phyloP scores from a whole-genome alignment of 2,113 vertebrate genomes.

The Tringa solitaria region DNA sequence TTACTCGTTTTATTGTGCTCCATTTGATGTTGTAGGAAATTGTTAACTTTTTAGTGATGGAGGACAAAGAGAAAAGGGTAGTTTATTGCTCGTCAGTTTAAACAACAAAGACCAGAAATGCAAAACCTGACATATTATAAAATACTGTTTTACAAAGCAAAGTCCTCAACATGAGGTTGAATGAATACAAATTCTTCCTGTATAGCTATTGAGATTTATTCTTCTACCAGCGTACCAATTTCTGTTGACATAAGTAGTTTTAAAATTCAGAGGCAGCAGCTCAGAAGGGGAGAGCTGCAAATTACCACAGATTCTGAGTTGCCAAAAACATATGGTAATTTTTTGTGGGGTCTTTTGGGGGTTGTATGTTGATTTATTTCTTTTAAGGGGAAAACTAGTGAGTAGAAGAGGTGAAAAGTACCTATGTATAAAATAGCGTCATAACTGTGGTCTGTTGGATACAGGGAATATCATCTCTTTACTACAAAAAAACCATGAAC shows the following conservation, averaged over 20 bases:
- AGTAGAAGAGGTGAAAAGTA: not conserved
- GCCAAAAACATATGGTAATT: not conserved
- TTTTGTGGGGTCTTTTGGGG: not conserved
- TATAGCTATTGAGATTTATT: not conserved
- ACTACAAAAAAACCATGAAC: not conserved
- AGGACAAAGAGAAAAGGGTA: slow-evolving; percentile 4
- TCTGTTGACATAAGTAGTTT: not conserved
- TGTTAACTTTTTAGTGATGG: slow-evolving; percentile 31
- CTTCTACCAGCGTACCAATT: slow-evolving; percentile 10
- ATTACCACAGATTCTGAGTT: not conserved
- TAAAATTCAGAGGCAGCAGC: not conserved
- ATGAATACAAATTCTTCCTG: not conserved
- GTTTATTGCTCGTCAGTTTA: not conserved
- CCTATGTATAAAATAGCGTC: accelerated
- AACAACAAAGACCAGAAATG: slow-evolving; percentile 7
- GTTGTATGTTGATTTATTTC: not conserved
- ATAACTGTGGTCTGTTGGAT: not conserved
- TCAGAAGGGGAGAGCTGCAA: not conserved
- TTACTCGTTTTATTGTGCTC: slow-evolving; percentile 50
- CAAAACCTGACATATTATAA: not conserved
- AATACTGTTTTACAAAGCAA: not conserved
- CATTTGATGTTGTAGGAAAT: slow-evolving; percentile 51
- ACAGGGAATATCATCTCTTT: not conserved
- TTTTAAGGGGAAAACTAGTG: not conserved
- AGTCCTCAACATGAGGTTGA: not conserved